Conservation (phyloP, 2,888 invertebrate species). For the Cataglyphis rosenhaueri region DNA sequence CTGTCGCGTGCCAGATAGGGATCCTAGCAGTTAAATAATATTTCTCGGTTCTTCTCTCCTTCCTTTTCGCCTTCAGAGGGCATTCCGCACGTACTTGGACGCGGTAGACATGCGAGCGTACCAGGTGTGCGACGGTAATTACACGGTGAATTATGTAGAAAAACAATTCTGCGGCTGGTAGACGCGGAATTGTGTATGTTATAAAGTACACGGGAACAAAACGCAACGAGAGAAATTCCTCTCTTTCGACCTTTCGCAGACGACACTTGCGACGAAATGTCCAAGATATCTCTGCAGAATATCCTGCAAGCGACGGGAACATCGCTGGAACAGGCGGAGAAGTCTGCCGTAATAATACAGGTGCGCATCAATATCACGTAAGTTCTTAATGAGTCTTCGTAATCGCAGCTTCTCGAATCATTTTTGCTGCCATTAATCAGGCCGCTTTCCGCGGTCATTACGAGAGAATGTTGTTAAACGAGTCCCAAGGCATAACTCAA, state of each 20-base stretch:
- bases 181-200: neutral
- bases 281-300: slow-evolving; percentile 71
- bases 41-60: slow-evolving; percentile 20
- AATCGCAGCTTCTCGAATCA: neutral
- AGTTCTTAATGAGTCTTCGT: neutral
- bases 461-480: slow-evolving; percentile 75
- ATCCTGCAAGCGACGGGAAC: slow-evolving; percentile 77
- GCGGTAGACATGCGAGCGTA: slow-evolving; percentile 69
- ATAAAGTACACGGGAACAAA: slow-evolving; percentile 20
- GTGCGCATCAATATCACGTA: slow-evolving; percentile 60
- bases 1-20: slow-evolving; percentile 54
- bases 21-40: slow-evolving; percentile 44
- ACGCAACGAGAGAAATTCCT: slow-evolving; percentile 27
- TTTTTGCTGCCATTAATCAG: slow-evolving; percentile 60
- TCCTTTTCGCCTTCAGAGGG: slow-evolving; percentile 68
- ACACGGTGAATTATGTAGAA: slow-evolving; percentile 43
- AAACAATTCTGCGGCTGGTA: slow-evolving; percentile 40
- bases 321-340: slow-evolving; percentile 70
- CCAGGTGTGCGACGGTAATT: slow-evolving; percentile 68
- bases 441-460: slow-evolving; percentile 80
- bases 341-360: slow-evolving; percentile 80
- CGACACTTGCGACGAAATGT: slow-evolving; percentile 65
- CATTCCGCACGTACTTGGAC: slow-evolving; percentile 79
- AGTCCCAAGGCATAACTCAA: slow-evolving; percentile 77
- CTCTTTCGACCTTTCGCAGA: slow-evolving; percentile 54